Evolutionary conservation across 2,113 vertebrate species (phyloP).

Genomic region (Heteronetta atricapilla): DNA sequence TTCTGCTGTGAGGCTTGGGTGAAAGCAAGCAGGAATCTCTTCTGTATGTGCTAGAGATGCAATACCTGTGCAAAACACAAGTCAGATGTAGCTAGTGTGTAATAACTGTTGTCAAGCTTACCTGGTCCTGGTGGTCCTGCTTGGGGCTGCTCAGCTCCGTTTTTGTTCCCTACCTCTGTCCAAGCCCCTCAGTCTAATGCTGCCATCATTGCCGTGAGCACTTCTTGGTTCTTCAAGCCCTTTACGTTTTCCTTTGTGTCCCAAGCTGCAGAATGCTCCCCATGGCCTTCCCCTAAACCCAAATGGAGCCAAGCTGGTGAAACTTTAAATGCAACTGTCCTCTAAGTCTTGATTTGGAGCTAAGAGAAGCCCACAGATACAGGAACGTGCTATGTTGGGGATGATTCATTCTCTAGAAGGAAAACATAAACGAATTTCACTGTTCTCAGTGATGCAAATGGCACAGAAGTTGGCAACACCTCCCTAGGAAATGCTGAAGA

Average conservation of each 20-base stretch:
- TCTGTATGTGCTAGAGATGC: background rate
- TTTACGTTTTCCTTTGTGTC: background rate
- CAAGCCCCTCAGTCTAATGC: background rate
- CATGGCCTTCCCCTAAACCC: background rate
- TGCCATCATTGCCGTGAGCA: background rate
- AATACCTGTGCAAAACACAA: background rate
- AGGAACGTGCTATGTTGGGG: background rate
- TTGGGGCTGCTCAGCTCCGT: background rate
- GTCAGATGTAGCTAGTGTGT: background rate
- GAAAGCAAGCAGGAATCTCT: background rate
- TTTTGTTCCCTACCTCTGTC: background rate
- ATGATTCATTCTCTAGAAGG: background rate
- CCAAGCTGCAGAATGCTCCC: background rate
- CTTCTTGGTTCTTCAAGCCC: background rate
- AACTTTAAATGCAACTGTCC: background rate
- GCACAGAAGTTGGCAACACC: background rate
- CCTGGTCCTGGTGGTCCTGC: background rate
- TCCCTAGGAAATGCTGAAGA: background rate
- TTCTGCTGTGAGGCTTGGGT: background rate
- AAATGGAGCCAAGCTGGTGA: background rate
- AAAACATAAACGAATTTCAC: background rate
- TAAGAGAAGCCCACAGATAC: background rate
- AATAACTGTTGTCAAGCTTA: background rate
- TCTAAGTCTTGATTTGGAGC: background rate
- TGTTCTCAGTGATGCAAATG: background rate